Percentiles rank a stretch among this genome's conserved stretches.
Evolutionary conservation across 2,888 invertebrate species (phyloP).

Genomic region (Malthinus flaveolus): DNA sequence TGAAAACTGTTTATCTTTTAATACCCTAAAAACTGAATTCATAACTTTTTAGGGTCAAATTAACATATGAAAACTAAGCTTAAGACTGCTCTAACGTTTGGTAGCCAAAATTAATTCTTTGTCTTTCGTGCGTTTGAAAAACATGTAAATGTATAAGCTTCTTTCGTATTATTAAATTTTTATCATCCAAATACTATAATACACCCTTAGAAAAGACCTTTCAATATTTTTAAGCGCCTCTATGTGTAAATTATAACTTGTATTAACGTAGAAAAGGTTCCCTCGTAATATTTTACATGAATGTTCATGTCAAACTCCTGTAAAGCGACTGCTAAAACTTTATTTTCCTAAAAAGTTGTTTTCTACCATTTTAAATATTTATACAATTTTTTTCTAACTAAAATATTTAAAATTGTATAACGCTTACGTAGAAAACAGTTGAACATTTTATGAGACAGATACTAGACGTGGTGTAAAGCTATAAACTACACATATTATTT

Average conservation of each 20-base stretch:
- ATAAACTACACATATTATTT: conserved; percentile 26
- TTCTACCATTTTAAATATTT: conserved; percentile 23
- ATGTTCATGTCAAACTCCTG: too few relatives aligned
- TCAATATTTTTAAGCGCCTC: too few relatives aligned
- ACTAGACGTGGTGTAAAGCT: conserved; percentile 35
- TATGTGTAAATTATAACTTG: too few relatives aligned
- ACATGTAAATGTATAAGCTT: too few relatives aligned
- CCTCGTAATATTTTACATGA: too few relatives aligned
- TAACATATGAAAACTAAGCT: conserved; percentile 4
- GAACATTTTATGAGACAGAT: conserved; percentile 35
- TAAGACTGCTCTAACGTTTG: conserved; percentile 1
- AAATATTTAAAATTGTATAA: conserved; percentile 27
- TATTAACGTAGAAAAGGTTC: too few relatives aligned
- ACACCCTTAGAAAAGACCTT: too few relatives aligned
- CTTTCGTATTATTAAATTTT: too few relatives aligned
- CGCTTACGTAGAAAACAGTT: conserved; percentile 18
- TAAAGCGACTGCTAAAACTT: conserved; percentile 10
- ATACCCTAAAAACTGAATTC: background rate
- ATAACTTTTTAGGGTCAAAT: conserved; percentile 1
- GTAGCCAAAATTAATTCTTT: conserved; percentile 2
- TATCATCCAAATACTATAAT: too few relatives aligned
- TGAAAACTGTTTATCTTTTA: background rate
- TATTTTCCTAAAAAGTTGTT: conserved; percentile 22
- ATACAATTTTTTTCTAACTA: conserved; percentile 15
- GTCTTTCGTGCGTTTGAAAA: too few relatives aligned